A percentile compares a stretch with the other conserved stretches of the same genome.
phyloP scores from a whole-genome alignment of 2,888 invertebrate species.

The Drosophila eohydei region DNA sequence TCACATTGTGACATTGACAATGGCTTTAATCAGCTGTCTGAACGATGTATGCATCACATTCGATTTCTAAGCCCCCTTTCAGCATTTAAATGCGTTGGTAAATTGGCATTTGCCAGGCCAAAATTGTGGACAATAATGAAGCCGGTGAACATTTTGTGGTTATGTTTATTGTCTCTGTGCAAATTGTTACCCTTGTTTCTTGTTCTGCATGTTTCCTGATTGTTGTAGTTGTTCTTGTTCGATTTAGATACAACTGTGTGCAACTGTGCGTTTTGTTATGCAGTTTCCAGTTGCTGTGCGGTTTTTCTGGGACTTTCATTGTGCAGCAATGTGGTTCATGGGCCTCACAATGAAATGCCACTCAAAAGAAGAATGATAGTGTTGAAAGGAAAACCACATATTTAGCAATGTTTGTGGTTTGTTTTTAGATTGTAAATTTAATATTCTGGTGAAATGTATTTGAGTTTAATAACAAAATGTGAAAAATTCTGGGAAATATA shows the following conservation, averaged over 20 bases:
- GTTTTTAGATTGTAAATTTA: not conserved
- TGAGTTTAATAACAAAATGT: not conserved
- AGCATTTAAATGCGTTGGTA: conserved; percentile 3
- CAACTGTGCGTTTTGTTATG: conserved; percentile 14
- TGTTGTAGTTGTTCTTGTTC: conserved; percentile 17
- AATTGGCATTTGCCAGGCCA: conserved; percentile 7
- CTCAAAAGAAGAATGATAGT: not conserved
- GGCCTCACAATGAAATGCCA: conserved; percentile 3
- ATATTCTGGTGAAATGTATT: not conserved
- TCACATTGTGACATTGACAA: conserved; percentile 10
- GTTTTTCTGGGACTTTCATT: conserved; percentile 35
- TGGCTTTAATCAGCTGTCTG: conserved; percentile 28
- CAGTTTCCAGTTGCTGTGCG: conserved; percentile 43
- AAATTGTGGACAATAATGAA: conserved; percentile 66
- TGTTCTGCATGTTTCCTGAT: conserved; percentile 8
- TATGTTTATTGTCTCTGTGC: conserved; percentile 58
- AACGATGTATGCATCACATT: conserved; percentile 14
- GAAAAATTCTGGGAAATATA: not conserved
- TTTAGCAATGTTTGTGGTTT: conserved; percentile 17
- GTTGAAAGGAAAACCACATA: conserved; percentile 14
- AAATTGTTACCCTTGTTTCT: conserved; percentile 46
- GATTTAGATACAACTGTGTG: conserved; percentile 35
- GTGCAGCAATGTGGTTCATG: conserved; percentile 31
- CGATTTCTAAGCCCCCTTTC: conserved; percentile 9
- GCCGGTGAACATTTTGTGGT: conserved; percentile 70